Conservation (phyloP, 2,888 invertebrate species). For the Ectobius pallidus region DNA sequence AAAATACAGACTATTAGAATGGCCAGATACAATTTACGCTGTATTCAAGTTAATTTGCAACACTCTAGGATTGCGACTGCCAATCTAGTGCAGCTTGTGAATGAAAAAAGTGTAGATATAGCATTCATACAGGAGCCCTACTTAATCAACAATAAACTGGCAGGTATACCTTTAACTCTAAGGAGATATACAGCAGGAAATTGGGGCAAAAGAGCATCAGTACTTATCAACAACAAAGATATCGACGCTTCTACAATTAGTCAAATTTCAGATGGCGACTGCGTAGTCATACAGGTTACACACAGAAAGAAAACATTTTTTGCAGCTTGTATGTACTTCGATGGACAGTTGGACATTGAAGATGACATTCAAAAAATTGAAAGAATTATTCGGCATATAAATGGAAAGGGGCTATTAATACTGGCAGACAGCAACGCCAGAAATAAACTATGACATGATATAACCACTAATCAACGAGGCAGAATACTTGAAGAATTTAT, state of each 20-base stretch:
- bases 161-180: neutral
- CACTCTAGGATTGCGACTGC: no score
- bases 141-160: neutral
- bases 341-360: neutral
- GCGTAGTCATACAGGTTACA: neutral
- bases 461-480: neutral
- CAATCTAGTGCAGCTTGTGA: neutral
- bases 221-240: neutral
- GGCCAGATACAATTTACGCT: neutral
- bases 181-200: neutral
- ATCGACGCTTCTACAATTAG: neutral
- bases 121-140: neutral
- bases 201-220: neutral
- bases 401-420: neutral
- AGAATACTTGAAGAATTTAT: neutral
- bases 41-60: neutral
- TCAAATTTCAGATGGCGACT: neutral
- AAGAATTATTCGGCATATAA: neutral
- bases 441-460: neutral
- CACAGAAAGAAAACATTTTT: neutral
- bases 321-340: neutral
- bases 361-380: neutral
- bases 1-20: neutral
- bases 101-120: neutral
- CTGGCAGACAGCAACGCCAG: neutral